phyloP scores from a whole-genome alignment of 2,888 invertebrate genomes.

The Muschampia plurimacula region DNA sequence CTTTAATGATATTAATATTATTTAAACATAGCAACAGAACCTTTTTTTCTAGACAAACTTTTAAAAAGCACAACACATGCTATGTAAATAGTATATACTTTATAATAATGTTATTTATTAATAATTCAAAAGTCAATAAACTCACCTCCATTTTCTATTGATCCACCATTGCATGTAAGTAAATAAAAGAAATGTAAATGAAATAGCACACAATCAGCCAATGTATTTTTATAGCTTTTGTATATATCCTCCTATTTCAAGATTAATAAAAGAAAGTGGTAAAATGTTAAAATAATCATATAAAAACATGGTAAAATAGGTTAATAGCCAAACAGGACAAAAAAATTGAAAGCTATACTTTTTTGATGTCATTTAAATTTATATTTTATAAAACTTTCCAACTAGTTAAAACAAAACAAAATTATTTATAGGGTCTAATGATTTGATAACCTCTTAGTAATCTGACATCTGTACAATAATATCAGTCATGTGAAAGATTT shows the following conservation, averaged over 20 bases:
- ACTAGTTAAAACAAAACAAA: too few relatives aligned
- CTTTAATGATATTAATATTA: too few relatives aligned
- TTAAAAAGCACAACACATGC: constrained; percentile 41
- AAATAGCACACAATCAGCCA: constrained; percentile 52
- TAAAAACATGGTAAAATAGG: neutral
- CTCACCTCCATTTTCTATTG: constrained; percentile 82
- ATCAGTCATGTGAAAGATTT: too few relatives aligned
- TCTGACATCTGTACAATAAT: too few relatives aligned
- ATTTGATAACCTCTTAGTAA: too few relatives aligned
- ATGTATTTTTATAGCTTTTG: neutral
- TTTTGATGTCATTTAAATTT: too few relatives aligned
- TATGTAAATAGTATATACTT: constrained; percentile 35
- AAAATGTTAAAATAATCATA: neutral
- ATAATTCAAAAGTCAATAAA: constrained; percentile 49
- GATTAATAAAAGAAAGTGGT: neutral
- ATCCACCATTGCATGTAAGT: constrained; percentile 78
- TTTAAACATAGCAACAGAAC: neutral
- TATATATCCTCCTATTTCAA: neutral
- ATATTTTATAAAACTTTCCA: too few relatives aligned
- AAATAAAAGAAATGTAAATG: constrained; percentile 66
- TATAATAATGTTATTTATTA: neutral
- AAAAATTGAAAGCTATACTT: neutral
- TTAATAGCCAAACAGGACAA: neutral
- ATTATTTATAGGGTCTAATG: too few relatives aligned
- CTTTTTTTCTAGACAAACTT: neutral